Percentiles rank a stretch among this genome's conserved stretches.
phyloP scores from a whole-genome alignment of 2,888 invertebrate genomes.

The Sphecodes monilicornis region DNA sequence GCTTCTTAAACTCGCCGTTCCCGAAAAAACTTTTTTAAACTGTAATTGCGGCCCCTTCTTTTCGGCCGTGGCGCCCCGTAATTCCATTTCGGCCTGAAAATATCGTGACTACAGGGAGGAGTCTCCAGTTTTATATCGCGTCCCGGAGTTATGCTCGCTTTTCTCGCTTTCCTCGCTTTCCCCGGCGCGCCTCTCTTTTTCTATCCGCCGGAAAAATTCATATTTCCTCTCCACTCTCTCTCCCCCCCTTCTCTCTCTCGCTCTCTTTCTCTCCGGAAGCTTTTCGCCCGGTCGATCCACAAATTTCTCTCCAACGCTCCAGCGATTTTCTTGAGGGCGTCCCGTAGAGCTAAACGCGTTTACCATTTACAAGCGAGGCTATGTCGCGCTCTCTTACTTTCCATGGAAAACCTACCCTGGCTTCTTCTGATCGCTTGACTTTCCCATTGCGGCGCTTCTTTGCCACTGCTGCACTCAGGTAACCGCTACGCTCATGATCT shows the following conservation, averaged over 20 bases:
- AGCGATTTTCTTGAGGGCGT: conserved; percentile 33
- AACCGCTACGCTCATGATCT: neutral
- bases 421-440: neutral
- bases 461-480: neutral
- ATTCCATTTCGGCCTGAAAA: conserved; percentile 64
- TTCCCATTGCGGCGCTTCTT: neutral
- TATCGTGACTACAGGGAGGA: conserved; percentile 58
- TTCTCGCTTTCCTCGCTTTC: neutral
- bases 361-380: conserved; percentile 32
- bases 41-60: conserved; percentile 61
- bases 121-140: conserved; percentile 59
- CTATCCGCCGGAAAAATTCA: conserved; percentile 52
- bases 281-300: conserved; percentile 38
- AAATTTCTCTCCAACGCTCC: conserved; percentile 32
- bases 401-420: neutral
- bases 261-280: conserved; percentile 37
- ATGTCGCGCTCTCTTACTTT: conserved; percentile 11
- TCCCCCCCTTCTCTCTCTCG: neutral
- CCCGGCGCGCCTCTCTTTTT: neutral
- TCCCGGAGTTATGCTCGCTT: conserved; percentile 41
- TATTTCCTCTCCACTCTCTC: conserved; percentile 34
- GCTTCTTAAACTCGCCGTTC: conserved; percentile 67
- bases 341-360: conserved; percentile 22
- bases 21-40: conserved; percentile 56
- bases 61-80: conserved; percentile 37